phyloP scores from a whole-genome alignment of 1,140 invertebrate species.

The Drosophila persimilis region DNA sequence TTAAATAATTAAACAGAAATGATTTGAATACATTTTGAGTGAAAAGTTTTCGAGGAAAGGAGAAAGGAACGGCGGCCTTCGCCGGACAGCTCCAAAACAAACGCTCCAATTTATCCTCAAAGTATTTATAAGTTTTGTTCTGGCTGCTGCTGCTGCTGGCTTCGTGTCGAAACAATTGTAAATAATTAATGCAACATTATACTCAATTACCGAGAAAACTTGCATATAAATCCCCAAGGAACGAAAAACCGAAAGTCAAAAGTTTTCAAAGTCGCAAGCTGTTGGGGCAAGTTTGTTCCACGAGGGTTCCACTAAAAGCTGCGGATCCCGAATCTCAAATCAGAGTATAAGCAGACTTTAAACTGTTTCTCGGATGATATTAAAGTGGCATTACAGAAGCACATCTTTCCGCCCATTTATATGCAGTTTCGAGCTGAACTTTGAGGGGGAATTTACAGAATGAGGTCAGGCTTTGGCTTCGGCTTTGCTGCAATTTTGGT shows the following conservation, averaged over 20 bases:
- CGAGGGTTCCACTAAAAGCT: too few relatives aligned
- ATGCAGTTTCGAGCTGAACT: conserved; percentile 4
- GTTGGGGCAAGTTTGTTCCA: conserved; percentile 43
- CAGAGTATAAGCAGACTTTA: conserved; percentile 23
- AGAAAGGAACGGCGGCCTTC: conserved; percentile 21
- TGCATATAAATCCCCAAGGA: conserved; percentile 64
- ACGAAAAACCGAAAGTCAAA: conserved; percentile 54
- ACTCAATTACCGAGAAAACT: conserved; percentile 72
- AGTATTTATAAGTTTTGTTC: conserved; percentile 79
- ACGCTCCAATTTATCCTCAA: conserved; percentile 72
- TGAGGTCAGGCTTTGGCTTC: conserved; percentile 12
- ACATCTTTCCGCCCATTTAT: conserved; percentile 6
- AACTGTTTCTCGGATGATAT: conserved; percentile 22
- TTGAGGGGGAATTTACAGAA: conserved; percentile 1
- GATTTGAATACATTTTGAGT: conserved; percentile 35
- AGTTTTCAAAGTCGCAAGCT: conserved; percentile 65
- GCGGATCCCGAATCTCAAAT: too few relatives aligned
- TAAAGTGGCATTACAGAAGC: conserved; percentile 47
- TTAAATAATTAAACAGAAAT: conserved; percentile 22
- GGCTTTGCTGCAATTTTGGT: background rate
- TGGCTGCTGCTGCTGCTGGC: conserved; percentile 16
- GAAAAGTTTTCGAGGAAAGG: conserved; percentile 39
- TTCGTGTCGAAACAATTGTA: conserved; percentile 71
- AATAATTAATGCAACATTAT: conserved; percentile 81
- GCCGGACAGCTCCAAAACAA: conserved; percentile 23